A percentile compares a stretch with the other conserved stretches of the same genome.
These are phyloP conservation scores for Hydropsyche betteni DNA, from an alignment of 2,888 invertebrate genomes.

Conservation along the genomic window DNA sequence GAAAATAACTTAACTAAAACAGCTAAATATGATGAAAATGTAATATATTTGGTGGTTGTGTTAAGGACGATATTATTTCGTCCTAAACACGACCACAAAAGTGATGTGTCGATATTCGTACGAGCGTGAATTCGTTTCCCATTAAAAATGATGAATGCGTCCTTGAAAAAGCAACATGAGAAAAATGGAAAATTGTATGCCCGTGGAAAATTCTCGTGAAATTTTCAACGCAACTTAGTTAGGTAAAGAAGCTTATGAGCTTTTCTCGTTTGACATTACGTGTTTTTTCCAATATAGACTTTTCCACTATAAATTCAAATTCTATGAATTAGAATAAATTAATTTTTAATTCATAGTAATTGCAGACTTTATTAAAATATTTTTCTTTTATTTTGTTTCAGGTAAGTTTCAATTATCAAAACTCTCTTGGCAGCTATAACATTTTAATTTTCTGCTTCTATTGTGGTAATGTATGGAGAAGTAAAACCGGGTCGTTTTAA, in stretches of 20 bases:
- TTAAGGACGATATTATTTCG: background rate
- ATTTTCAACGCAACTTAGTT: no score
- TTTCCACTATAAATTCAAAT: no score
- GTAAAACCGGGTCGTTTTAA: background rate
- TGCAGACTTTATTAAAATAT: background rate
- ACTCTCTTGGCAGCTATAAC: background rate
- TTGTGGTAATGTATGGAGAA: background rate
- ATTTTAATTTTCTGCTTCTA: background rate
- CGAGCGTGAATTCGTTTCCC: constrained; percentile 23
- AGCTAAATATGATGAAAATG: no score
- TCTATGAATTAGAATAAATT: background rate
- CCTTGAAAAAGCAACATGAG: background rate
- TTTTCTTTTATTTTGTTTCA: constrained; percentile 2
- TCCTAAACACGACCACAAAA: no score
- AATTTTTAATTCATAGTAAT: background rate
- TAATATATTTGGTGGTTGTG: background rate
- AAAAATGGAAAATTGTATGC: constrained; percentile 4
- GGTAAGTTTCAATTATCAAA: constrained; percentile 24
- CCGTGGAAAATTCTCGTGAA: no score
- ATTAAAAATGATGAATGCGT: constrained; percentile 24
- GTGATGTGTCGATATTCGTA: constrained; percentile 2
- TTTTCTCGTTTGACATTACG: no score
- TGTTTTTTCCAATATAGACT: no score
- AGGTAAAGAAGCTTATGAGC: no score
- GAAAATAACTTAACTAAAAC: no score